Conservation (phyloP, 2,888 invertebrate species). For the Agrotis exclamationis region DNA sequence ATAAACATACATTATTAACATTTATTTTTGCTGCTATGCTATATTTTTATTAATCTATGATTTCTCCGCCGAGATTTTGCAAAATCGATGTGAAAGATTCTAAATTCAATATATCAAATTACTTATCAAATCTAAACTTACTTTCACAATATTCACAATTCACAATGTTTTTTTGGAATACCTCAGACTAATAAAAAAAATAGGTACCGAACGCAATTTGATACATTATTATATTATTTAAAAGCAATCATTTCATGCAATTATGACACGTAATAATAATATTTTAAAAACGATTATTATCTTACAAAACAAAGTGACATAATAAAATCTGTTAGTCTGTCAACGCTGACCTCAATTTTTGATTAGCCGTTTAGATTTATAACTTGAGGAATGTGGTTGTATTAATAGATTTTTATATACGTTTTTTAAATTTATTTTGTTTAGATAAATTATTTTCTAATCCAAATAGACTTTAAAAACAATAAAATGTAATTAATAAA, state of each 20-base stretch:
- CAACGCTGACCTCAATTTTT: slow-evolving; percentile 47
- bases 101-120: no score
- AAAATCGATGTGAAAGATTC: no score
- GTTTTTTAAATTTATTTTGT: not conserved
- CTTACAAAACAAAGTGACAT: slow-evolving; percentile 50
- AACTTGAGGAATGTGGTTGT: slow-evolving; percentile 27
- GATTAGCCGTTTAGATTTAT: slow-evolving; percentile 30
- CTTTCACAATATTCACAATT: no score
- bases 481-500: no score
- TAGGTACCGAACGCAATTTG: not conserved
- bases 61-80: no score
- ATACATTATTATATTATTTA: not conserved
- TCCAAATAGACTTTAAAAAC: no score
- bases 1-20: no score
- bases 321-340: slow-evolving; percentile 45
- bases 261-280: slow-evolving; percentile 37
- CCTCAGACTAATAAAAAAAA: not conserved
- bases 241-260: slow-evolving; percentile 34
- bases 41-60: no score
- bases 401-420: not conserved
- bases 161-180: not conserved
- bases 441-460: no score
- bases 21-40: no score
- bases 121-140: not conserved
- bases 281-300: slow-evolving; percentile 35